A percentile compares a stretch with the other conserved stretches of the same genome.
Conservation (phyloP, 2,113 vertebrate species). For the Axis porcinus region DNA sequence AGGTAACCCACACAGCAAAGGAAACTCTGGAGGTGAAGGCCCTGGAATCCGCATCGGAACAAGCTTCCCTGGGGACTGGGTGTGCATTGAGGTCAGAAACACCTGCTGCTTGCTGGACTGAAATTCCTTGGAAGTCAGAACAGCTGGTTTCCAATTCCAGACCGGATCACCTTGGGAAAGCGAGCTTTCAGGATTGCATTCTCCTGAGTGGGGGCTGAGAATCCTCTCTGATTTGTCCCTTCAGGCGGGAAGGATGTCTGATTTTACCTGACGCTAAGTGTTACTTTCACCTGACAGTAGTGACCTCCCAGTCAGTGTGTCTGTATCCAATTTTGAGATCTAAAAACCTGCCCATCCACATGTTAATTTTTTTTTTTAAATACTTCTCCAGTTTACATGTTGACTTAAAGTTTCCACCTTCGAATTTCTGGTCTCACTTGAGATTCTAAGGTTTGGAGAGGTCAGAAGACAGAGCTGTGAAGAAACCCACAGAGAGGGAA, state of each 20-base stretch:
- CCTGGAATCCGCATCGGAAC: neutral
- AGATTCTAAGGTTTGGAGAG: neutral
- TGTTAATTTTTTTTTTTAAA: neutral
- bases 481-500: neutral
- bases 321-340: neutral
- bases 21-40: neutral
- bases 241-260: neutral
- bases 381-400: neutral
- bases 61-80: accelerated
- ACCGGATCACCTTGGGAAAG: accelerated
- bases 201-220: neutral
- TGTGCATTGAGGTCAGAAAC: accelerated
- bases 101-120: neutral
- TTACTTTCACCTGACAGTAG: neutral
- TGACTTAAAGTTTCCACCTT: neutral
- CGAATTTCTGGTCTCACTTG: neutral
- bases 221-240: accelerated
- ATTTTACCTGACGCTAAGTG: accelerated
- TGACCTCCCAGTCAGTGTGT: neutral
- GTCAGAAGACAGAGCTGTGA: neutral
- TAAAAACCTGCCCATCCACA: neutral
- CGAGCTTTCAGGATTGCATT: accelerated
- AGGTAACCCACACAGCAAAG: accelerated
- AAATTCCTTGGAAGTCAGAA: accelerated
- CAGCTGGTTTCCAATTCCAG: neutral